Conservation (phyloP, 2,113 vertebrate species). For the Hymenochirus boettgeri region DNA sequence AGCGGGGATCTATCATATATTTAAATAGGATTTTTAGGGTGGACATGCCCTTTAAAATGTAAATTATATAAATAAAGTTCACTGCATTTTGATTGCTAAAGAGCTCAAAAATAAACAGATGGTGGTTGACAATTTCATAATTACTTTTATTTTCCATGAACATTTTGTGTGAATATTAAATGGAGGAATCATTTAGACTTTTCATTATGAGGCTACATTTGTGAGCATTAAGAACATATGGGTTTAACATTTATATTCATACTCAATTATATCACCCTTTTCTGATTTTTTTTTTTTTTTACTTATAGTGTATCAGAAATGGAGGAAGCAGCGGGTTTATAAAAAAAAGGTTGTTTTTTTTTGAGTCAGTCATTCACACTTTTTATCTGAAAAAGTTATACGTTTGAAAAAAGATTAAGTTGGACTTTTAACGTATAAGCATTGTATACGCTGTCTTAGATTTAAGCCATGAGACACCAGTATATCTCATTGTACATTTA, state of each 20-base stretch:
- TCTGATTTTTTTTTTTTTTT: slow-evolving; percentile 44
- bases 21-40: too few species aligned
- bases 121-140: slow-evolving; percentile 4
- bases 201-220: not conserved
- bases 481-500: too few species aligned
- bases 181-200: not conserved
- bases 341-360: slow-evolving; percentile 38
- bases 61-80: too few species aligned
- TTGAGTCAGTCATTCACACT: too few species aligned
- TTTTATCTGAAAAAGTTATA: too few species aligned
- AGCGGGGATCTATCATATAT: too few species aligned
- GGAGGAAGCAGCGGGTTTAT: slow-evolving; percentile 43
- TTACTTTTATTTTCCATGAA: not conserved
- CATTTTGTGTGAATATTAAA: not conserved
- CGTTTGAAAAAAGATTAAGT: too few species aligned
- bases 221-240: slow-evolving; percentile 38
- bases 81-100: not conserved
- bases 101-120: not conserved
- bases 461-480: too few species aligned
- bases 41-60: too few species aligned
- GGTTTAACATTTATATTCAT: slow-evolving; percentile 39
- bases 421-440: too few species aligned
- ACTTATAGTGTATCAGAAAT: slow-evolving; percentile 49
- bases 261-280: slow-evolving; percentile 46
- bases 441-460: too few species aligned